These are phyloP conservation scores for Hypothenemus hampei DNA, from an alignment of 1,140 invertebrate genomes.

Conservation along the genomic window DNA sequence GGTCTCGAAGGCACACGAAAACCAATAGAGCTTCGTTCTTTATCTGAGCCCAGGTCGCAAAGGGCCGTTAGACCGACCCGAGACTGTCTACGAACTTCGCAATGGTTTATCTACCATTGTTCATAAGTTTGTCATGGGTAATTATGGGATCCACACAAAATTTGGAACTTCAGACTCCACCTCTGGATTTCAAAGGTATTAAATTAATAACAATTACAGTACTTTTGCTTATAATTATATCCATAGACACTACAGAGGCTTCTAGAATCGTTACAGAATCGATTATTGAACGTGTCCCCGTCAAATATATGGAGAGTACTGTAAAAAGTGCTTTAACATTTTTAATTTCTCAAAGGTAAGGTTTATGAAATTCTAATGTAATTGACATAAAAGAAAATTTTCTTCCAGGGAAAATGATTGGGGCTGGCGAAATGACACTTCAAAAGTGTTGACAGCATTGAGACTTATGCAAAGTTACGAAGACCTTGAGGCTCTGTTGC, in stretches of 20 bases:
- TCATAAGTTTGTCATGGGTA: slow-evolving; percentile 36
- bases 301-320: slow-evolving; percentile 9
- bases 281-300: background rate
- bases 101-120: slow-evolving; percentile 35
- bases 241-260: slow-evolving; percentile 28
- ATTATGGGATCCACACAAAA: slow-evolving; percentile 38
- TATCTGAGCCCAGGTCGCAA: too few relatives aligned
- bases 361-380: background rate
- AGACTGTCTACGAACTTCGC: background rate
- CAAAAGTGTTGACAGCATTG: slow-evolving; percentile 62
- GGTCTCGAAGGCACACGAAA: too few relatives aligned
- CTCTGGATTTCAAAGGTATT: slow-evolving; percentile 23
- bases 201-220: slow-evolving; percentile 1
- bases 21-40: too few relatives aligned
- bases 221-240: background rate
- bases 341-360: slow-evolving; percentile 22
- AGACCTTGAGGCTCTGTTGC: slow-evolving; percentile 46
- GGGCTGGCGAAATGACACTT: slow-evolving; percentile 74
- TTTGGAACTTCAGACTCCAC: slow-evolving; percentile 34
- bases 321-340: slow-evolving; percentile 13
- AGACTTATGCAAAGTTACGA: slow-evolving; percentile 47
- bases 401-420: slow-evolving; percentile 60
- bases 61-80: too few relatives aligned
- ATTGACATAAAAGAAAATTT: background rate
- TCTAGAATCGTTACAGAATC: slow-evolving; percentile 10